phyloP scores from a whole-genome alignment of 2,113 vertebrate species.

The Erpornis zantholeuca region DNA sequence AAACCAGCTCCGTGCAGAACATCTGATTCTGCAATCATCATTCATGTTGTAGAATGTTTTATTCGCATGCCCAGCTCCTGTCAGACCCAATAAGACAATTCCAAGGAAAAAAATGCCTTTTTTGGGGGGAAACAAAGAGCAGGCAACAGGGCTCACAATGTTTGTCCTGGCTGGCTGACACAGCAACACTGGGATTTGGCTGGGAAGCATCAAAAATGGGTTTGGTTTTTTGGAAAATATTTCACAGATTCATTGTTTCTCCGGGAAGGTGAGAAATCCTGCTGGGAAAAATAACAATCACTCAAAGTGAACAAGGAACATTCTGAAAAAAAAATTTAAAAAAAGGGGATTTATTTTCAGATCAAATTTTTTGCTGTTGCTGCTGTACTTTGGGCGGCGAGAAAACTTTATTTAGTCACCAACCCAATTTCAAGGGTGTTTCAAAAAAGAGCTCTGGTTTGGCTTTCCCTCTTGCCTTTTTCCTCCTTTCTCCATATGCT shows the following conservation, averaged over 20 bases:
- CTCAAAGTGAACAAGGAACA: background rate
- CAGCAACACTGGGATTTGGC: background rate
- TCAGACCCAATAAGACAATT: background rate
- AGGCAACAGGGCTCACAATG: background rate
- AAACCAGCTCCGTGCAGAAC: background rate
- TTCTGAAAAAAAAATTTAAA: background rate
- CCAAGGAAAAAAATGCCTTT: background rate
- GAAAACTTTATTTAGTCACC: background rate
- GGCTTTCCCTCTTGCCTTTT: background rate
- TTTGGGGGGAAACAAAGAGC: background rate
- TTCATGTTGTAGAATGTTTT: background rate
- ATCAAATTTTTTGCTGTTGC: background rate
- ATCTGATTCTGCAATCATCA: background rate
- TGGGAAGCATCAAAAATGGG: background rate
- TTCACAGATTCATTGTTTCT: background rate
- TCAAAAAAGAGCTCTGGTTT: background rate
- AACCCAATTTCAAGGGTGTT: background rate
- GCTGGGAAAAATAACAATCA: background rate
- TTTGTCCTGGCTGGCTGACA: background rate
- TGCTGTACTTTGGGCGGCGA: background rate
- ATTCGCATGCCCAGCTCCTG: background rate
- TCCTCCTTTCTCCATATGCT: slow-evolving; percentile 2
- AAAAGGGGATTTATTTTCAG: background rate
- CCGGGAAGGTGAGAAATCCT: background rate
- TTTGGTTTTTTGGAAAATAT: background rate